phyloP scores from a whole-genome alignment of 2,113 vertebrate species.

The Stictonetta naevosa region DNA sequence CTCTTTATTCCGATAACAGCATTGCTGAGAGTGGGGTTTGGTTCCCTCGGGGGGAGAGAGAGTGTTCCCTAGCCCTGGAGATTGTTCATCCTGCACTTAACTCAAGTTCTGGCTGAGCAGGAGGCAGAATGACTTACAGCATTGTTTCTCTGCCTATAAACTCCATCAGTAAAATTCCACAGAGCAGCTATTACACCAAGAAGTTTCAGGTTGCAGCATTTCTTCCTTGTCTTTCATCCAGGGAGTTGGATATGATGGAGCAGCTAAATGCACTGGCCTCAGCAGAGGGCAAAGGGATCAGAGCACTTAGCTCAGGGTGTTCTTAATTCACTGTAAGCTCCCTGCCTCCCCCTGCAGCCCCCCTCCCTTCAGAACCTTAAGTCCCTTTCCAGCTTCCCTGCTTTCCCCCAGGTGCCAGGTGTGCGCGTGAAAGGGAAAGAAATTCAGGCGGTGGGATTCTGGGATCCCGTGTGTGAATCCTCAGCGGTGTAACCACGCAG shows the following conservation, averaged over 20 bases:
- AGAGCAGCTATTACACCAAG: slow-evolving; percentile 35
- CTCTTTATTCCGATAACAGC: slow-evolving; percentile 24
- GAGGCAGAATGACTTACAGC: slow-evolving; percentile 49
- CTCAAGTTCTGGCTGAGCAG: slow-evolving; percentile 51
- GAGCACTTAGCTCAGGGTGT: slow-evolving; percentile 32
- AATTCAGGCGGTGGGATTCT: not conserved
- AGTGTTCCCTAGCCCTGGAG: slow-evolving; percentile 31
- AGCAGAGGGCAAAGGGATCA: slow-evolving; percentile 29
- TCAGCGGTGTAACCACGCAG: rapidly evolving
- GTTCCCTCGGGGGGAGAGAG: not conserved
- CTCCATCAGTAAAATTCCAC: slow-evolving; percentile 57
- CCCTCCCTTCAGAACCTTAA: not conserved
- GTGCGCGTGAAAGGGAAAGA: not conserved
- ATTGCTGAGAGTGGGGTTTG: not conserved
- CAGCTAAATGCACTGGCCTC: slow-evolving; percentile 20
- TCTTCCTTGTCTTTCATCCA: slow-evolving; percentile 43
- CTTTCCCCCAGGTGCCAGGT: rapidly evolving
- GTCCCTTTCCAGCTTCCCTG: not conserved
- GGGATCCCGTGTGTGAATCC: not conserved
- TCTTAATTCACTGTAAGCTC: not conserved
- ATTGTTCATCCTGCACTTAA: slow-evolving; percentile 54
- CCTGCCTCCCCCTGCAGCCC: not conserved
- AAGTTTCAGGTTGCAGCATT: slow-evolving; percentile 36
- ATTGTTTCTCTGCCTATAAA: slow-evolving; percentile 54
- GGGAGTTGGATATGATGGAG: slow-evolving; percentile 23